These are phyloP conservation scores for Aradus depressus DNA, from an alignment of 2,888 invertebrate species.

Conservation along the genomic window DNA sequence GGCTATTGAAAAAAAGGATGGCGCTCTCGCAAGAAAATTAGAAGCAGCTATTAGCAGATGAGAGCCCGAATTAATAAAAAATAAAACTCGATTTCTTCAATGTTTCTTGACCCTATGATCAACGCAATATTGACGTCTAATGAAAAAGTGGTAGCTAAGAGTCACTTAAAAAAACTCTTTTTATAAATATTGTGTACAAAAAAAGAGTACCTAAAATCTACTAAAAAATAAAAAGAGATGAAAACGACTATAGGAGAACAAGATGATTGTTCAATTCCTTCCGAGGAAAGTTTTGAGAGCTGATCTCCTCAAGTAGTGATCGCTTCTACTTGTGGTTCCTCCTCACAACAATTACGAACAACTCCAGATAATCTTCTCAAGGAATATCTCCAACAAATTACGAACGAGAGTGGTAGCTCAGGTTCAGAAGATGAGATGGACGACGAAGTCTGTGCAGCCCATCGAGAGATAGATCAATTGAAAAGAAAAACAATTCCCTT, in stretches of 20 bases:
- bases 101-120: neutral
- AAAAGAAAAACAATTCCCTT: no score
- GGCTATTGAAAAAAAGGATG: neutral
- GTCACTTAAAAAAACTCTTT: constrained; percentile 1
- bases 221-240: no score
- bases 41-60: neutral
- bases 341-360: neutral
- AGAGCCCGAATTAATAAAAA: neutral
- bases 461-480: no score
- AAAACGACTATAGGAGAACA: neutral
- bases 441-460: no score
- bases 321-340: constrained; percentile 1
- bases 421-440: neutral
- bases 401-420: neutral
- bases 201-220: neutral
- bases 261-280: neutral
- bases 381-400: neutral
- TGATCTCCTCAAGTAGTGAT: neutral
- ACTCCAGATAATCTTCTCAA: neutral
- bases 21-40: neutral
- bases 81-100: neutral
- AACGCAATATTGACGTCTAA: neutral
- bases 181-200: neutral
- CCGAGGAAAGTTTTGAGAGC: neutral
- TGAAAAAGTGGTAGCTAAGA: neutral